phyloP scores from a whole-genome alignment of 2,797 vertebrate species.

The Gadopsis marmoratus region DNA sequence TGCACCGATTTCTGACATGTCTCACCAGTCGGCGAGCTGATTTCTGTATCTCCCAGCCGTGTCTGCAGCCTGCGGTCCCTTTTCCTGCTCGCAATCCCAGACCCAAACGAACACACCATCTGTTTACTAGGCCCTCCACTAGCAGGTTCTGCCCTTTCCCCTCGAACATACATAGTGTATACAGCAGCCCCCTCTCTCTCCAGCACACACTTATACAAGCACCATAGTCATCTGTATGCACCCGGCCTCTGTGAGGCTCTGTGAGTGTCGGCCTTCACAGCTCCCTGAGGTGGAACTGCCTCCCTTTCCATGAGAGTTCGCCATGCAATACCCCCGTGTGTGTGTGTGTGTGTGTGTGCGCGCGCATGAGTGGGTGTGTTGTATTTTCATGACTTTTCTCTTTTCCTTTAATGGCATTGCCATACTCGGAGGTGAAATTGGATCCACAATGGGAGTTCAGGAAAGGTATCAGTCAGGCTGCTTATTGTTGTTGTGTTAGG shows the following conservation, averaged over 20 bases:
- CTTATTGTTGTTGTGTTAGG: neutral
- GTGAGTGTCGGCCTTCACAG: slow-evolving; percentile 64
- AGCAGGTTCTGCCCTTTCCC: slow-evolving; percentile 40
- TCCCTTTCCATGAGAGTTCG: slow-evolving; percentile 55
- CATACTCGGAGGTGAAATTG: slow-evolving; percentile 36
- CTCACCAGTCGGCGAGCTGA: slow-evolving; percentile 15
- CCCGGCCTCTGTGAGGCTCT: slow-evolving; percentile 20
- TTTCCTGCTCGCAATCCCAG: neutral
- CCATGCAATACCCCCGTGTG: slow-evolving; percentile 37
- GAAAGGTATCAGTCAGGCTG: slow-evolving; percentile 25
- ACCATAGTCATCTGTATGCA: slow-evolving; percentile 67
- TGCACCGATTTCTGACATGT: slow-evolving; percentile 14
- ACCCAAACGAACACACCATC: slow-evolving; percentile 41
- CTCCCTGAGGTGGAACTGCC: slow-evolving; percentile 73
- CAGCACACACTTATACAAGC: slow-evolving; percentile 14
- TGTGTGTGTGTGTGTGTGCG: slow-evolving; percentile 3
- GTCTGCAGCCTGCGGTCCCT: slow-evolving; percentile 9
- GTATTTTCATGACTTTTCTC: slow-evolving; percentile 31
- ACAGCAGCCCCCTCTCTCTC: slow-evolving; percentile 12
- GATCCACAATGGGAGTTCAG: slow-evolving; percentile 42
- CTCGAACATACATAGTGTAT: slow-evolving; percentile 20
- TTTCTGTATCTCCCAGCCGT: neutral
- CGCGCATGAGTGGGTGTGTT: slow-evolving; percentile 18
- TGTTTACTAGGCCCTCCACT: slow-evolving; percentile 22
- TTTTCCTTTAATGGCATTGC: slow-evolving; percentile 44